Percentiles rank a stretch among this genome's conserved stretches.
Conservation (phyloP, 2,888 invertebrate genomes). For the Microplitis deprimator region DNA sequence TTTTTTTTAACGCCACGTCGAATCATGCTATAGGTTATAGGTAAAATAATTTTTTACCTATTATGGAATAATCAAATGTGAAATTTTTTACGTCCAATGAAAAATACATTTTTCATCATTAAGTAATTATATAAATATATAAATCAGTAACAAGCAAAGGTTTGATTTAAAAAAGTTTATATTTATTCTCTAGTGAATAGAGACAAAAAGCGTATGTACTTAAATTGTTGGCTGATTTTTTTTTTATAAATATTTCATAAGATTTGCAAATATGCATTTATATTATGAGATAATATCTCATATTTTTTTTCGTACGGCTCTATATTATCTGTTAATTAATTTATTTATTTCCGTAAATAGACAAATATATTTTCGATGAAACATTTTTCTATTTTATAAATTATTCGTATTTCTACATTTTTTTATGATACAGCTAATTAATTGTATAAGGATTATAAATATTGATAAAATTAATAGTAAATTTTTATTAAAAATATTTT, state of each 20-base stretch:
- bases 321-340: conserved; percentile 47
- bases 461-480: conserved; percentile 1
- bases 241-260: background rate
- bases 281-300: background rate
- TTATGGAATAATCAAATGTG: background rate
- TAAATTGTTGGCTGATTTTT: background rate
- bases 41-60: background rate
- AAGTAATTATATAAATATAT: background rate
- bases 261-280: background rate
- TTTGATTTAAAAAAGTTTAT: background rate
- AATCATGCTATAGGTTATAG: background rate
- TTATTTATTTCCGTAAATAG: conserved; percentile 45
- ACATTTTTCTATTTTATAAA: conserved; percentile 24
- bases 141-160: background rate
- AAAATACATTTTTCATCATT: background rate
- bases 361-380: conserved; percentile 30
- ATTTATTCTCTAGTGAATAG: background rate
- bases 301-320: conserved; percentile 15
- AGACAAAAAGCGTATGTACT: background rate
- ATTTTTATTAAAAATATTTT: background rate
- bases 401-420: conserved; percentile 34
- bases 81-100: background rate
- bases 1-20: background rate
- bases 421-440: background rate
- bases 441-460: conserved; percentile 33